Percentiles rank a stretch among this genome's conserved stretches.
phyloP scores from a whole-genome alignment of 2,888 invertebrate species.

The Rhingia rostrata region DNA sequence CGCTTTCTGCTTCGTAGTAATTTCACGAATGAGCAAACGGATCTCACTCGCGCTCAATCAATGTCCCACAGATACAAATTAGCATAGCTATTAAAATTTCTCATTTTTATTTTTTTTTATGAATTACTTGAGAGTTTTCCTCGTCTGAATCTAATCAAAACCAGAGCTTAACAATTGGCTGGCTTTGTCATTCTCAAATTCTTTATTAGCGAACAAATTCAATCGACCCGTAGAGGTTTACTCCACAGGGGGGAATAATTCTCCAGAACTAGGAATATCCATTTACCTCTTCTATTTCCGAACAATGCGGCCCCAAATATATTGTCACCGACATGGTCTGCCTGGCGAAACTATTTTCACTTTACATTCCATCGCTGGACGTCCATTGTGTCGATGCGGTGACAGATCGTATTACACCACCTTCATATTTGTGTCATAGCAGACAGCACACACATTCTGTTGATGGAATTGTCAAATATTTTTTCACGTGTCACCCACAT shows the following conservation, averaged over 20 bases:
- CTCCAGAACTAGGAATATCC: slow-evolving; percentile 25
- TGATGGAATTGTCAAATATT: slow-evolving; percentile 45
- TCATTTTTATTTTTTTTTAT: background rate
- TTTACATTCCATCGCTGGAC: background rate
- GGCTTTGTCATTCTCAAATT: background rate
- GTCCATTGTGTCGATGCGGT: slow-evolving; percentile 32
- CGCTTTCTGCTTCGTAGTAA: slow-evolving; percentile 27
- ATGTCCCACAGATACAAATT: slow-evolving; percentile 35
- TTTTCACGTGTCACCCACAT: slow-evolving; percentile 33
- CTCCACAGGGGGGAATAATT: background rate
- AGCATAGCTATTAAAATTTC: slow-evolving; percentile 23
- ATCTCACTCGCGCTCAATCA: background rate
- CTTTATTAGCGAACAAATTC: background rate
- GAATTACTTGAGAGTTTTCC: slow-evolving; percentile 4
- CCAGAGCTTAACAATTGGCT: slow-evolving; percentile 17
- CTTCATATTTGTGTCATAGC: slow-evolving; percentile 16
- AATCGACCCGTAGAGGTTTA: slow-evolving; percentile 6
- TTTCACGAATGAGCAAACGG: slow-evolving; percentile 7
- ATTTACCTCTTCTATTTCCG: slow-evolving; percentile 17
- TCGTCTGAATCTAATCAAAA: slow-evolving; percentile 1
- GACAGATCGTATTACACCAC: slow-evolving; percentile 51
- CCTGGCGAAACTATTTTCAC: slow-evolving; percentile 6
- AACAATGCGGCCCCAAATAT: slow-evolving; percentile 2
- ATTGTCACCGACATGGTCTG: slow-evolving; percentile 20
- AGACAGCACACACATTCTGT: slow-evolving; percentile 17